Percentiles rank a stretch among this genome's conserved stretches.
Evolutionary conservation across 2,888 invertebrate species (phyloP).

Genomic region (Troglohyphantes excavatus): DNA sequence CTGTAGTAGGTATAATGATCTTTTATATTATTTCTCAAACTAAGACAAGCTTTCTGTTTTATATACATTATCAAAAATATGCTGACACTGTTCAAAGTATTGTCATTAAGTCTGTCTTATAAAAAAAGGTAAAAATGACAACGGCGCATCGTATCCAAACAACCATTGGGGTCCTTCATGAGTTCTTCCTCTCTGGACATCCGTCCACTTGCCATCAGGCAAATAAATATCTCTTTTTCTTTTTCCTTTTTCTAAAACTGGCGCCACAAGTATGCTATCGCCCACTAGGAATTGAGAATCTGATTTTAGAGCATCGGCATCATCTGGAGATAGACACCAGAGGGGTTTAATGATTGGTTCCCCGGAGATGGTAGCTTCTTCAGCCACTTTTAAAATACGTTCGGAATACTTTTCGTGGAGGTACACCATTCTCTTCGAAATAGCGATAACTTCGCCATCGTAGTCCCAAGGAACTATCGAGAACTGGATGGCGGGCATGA

Average conservation of each 20-base stretch:
- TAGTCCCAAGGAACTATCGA: constrained; percentile 92
- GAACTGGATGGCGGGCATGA: constrained; percentile 91
- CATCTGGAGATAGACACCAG: constrained; percentile 91
- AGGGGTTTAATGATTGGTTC: constrained; percentile 90
- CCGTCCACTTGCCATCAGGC: constrained; percentile 92
- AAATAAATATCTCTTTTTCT: constrained; percentile 90
- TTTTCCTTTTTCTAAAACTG: constrained; percentile 88
- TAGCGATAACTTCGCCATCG: constrained; percentile 85
- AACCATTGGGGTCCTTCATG: constrained; percentile 71
- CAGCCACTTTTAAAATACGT: constrained; percentile 85
- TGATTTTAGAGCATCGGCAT: constrained; percentile 85
- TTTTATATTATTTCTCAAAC: too few relatives aligned
- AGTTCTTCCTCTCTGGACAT: constrained; percentile 31
- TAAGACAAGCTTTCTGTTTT: too few relatives aligned
- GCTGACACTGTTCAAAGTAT: too few relatives aligned
- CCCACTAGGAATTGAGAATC: constrained; percentile 92
- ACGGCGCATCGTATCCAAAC: constrained; percentile 54
- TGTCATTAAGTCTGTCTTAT: constrained; percentile 29
- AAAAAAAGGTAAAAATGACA: constrained; percentile 69
- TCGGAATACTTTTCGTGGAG: constrained; percentile 87
- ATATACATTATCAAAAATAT: too few relatives aligned
- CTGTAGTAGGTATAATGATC: too few relatives aligned
- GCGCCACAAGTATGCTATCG: constrained; percentile 94
- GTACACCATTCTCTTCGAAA: constrained; percentile 86
- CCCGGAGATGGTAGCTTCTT: constrained; percentile 86